Base-by-base conservation (phyloP, 92 coral and sea anemone genomes). In the Porites lobata region DNA sequence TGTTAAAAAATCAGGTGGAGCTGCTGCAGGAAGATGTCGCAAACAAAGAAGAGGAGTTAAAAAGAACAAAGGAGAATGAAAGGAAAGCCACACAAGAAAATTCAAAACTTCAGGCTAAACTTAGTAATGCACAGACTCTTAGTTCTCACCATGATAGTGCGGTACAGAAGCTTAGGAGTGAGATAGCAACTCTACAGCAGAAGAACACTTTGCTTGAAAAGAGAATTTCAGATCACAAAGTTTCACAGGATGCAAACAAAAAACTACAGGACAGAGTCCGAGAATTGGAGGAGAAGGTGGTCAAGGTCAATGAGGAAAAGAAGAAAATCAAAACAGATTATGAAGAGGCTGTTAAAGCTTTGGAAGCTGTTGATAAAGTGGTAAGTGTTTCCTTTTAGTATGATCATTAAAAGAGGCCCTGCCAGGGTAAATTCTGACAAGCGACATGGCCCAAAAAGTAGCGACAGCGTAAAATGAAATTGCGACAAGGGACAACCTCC, bases 281-380 rank as follows among this genome's bases (percentile, higher is more conserved):
- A 19, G 99, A 98, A 38, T 75, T 98, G 81, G 95, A 96, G 77
- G 94, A 91, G 58, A 98, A 96, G 72, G 92, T 98, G 83, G 92
- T 92, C 7, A 87, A 94, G 53, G 93, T 94, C 6, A 96, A 96
- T 22, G 92, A 85, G 1, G 96, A 92, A 64, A 92, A 92, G 77
- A 90, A 92, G 84, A 94, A 95, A 77, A 58, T 98, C 26, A 78
- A 94, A 47, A 73, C 91, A 14, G 98, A 94, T 76, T 98, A 98
- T 81, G 94, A 98, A 12, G 99, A 98, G 78, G 96, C 98, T 67
- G 95, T 98, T n/a, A 98, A 89, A 62, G 99, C 99, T 43, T 79
- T 98, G n/a, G 99, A 98, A 72, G 99, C 98, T 84, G 99, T 96
- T 5, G 99, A 98, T 77, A 94, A 96, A 91, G 96, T 96, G 93